Evolutionary conservation across 2,113 vertebrate genomes (phyloP).

Genomic region (Barnardius zonarius): DNA sequence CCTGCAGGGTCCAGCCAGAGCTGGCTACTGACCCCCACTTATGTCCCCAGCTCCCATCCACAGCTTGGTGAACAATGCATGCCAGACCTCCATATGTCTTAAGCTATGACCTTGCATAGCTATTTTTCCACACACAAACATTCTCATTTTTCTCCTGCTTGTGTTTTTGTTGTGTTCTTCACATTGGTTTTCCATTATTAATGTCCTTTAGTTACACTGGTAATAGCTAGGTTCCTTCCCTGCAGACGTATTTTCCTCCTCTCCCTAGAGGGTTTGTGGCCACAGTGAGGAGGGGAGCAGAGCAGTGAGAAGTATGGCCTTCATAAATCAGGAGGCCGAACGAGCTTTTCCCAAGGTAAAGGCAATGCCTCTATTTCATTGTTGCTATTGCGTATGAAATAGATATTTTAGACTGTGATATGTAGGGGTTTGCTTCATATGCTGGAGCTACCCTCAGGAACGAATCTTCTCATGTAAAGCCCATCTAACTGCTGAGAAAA

Average conservation of each 20-base stretch:
- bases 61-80: not conserved
- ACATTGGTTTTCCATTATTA: not conserved
- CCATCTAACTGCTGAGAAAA: not conserved
- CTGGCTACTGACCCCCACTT: accelerated
- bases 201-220: not conserved
- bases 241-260: not conserved
- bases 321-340: not conserved
- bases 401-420: not conserved
- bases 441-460: not conserved
- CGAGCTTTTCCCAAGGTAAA: not conserved
- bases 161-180: not conserved
- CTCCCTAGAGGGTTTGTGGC: not conserved
- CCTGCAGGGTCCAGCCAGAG: not conserved
- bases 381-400: not conserved
- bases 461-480: not conserved
- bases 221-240: not conserved
- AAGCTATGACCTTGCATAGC: not conserved
- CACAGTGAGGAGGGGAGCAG: accelerated
- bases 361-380: not conserved
- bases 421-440: not conserved
- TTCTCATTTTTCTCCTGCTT: not conserved
- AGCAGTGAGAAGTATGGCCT: not conserved
- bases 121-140: not conserved
- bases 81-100: not conserved
- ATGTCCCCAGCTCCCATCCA: not conserved